Evolutionary conservation across 1,140 invertebrate species (phyloP).

Genomic region (Pemphigus obesinymphae): DNA sequence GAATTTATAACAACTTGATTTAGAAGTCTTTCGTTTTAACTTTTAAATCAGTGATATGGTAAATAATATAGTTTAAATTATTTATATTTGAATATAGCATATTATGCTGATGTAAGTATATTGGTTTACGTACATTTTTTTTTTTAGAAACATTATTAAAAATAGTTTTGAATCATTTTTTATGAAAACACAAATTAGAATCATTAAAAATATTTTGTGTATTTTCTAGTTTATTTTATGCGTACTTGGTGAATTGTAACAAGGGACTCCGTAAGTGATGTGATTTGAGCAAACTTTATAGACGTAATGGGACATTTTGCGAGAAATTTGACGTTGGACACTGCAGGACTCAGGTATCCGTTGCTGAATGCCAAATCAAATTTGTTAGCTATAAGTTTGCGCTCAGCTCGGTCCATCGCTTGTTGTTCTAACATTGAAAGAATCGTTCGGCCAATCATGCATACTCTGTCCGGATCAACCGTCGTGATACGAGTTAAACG

Average conservation of each 20-base stretch:
- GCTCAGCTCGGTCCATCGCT: background rate
- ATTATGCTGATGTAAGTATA: no score
- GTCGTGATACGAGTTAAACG: background rate
- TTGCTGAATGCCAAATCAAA: background rate
- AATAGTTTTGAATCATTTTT: no score
- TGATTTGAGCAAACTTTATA: background rate
- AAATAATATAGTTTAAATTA: no score
- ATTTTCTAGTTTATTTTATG: no score
- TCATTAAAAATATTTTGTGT: no score
- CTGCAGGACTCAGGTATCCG: background rate
- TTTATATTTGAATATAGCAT: no score
- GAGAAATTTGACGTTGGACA: background rate
- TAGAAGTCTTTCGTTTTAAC: no score
- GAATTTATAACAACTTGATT: no score
- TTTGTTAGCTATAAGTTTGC: background rate
- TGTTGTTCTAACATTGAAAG: background rate
- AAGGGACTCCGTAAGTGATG: background rate
- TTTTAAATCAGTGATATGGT: no score
- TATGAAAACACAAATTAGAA: no score
- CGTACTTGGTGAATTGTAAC: conserved; percentile 4
- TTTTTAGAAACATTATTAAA: no score
- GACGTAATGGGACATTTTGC: background rate
- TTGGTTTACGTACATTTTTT: no score
- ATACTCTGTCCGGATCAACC: background rate
- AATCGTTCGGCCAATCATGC: background rate